Evolutionary conservation across 2,797 vertebrate genomes (phyloP), one percentile per base, ranked within the genome.

Genomic region (Meriones psammophilus): DNA sequence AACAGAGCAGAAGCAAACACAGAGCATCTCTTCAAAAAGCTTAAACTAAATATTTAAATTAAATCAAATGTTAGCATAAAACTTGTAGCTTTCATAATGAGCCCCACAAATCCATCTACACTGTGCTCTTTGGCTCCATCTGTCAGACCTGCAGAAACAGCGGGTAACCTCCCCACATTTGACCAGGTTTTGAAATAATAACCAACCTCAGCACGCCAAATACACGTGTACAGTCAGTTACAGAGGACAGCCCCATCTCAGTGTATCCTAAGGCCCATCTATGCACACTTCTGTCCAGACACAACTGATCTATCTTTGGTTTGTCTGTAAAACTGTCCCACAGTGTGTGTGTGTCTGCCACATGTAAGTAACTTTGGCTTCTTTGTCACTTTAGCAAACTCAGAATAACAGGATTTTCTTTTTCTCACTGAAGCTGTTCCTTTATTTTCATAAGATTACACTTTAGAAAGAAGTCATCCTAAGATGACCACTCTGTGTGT

Each of bases 361-460:
- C 76, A 89, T 62, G 5, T 2, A 58, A 91, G 17, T 73, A 42
- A 87, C 76, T 30, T 78, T 79, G 36, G 36, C 64, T 76, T 69
- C 5, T 42, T 71, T 91, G 64, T 68, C 80, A 15, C 64, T 68
- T n/a, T 76, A 58, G 10, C 18, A 86, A n/a, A 13, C 26, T 68
- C 50, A 91, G 54, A 83, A 79, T 50, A 94, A 90, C 26, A 81
- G 33, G n/a, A 3, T 86, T 30, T 71, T 56, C 26, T 64, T 84
- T 8, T 92, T 93, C 36, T 84, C 24, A 50, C 89, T 92, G 77
- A 22, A 20, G 24, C 85, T 33, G 14, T 85, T 95, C 6, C 2
- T 58, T 92, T 94, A 88, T 92, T 92, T 95, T 26, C 24, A 76
- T 5, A 94, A 73, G 33, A 33, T 71, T 91, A 76, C 13, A 83